Conservation (phyloP, 2,888 invertebrate genomes). For the Nephrotoma appendiculata region DNA sequence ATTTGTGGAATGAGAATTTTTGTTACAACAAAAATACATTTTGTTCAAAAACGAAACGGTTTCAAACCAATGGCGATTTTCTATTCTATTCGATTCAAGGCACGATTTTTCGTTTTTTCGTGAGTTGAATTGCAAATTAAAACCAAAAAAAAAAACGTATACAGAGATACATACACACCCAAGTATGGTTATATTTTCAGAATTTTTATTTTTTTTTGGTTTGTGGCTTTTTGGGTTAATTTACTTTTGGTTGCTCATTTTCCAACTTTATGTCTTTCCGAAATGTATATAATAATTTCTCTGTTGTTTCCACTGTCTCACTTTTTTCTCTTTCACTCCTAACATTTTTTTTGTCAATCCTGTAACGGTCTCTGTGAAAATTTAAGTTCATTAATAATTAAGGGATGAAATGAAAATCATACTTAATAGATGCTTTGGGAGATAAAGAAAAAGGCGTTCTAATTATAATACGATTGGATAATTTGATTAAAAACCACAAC, state of each 20-base stretch:
- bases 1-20: neutral
- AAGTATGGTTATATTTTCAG: neutral
- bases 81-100: neutral
- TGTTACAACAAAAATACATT: neutral
- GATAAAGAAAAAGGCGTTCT: neutral
- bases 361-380: neutral
- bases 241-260: neutral
- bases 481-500: neutral
- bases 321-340: neutral
- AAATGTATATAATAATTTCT: neutral
- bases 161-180: neutral
- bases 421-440: neutral
- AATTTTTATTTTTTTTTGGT: neutral
- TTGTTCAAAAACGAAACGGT: neutral
- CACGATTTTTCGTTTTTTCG: neutral
- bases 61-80: neutral
- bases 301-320: neutral
- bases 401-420: neutral
- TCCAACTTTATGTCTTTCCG: neutral
- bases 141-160: neutral
- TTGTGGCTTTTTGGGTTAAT: neutral
- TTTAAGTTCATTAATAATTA: neutral
- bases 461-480: neutral
- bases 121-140: neutral
- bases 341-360: neutral